A percentile compares a stretch with the other conserved stretches of the same genome.
These are phyloP conservation scores for Pseudocheirus occidentalis DNA, from an alignment of 2,797 vertebrate genomes.

Conservation along the genomic window DNA sequence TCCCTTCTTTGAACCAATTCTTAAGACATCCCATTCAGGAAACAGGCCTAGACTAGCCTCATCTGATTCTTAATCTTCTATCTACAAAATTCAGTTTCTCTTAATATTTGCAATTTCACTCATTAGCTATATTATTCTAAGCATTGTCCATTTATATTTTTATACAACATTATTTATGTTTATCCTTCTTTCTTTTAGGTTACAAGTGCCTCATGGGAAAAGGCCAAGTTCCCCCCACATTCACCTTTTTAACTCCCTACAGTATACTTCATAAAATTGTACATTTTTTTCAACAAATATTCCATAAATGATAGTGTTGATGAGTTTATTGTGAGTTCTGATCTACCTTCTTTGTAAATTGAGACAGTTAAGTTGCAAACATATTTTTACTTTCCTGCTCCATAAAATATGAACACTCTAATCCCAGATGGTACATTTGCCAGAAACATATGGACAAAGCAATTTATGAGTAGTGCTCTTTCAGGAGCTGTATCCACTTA, in stretches of 20 bases:
- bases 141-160: neutral
- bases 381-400: slow-evolving; percentile 73
- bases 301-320: slow-evolving; percentile 9
- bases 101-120: neutral
- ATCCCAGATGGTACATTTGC: slow-evolving; percentile 72
- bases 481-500: slow-evolving; percentile 52
- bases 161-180: slow-evolving; percentile 16
- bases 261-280: neutral
- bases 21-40: neutral
- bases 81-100: neutral
- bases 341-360: slow-evolving; percentile 47
- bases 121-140: neutral
- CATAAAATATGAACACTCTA: slow-evolving; percentile 72
- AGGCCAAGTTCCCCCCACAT: neutral
- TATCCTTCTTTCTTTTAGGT: neutral
- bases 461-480: slow-evolving; percentile 60
- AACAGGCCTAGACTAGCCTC: neutral
- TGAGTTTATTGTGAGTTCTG: slow-evolving; percentile 60
- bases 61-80: neutral
- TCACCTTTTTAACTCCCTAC: neutral
- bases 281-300: neutral
- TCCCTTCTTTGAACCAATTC: neutral
- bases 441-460: slow-evolving; percentile 71
- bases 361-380: slow-evolving; percentile 68
- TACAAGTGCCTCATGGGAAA: slow-evolving; percentile 20